Evolutionary conservation across 2,113 vertebrate species (phyloP), one percentile per base, ranked within the genome.

Genomic region (Dunckerocampus dactyliophorus): DNA sequence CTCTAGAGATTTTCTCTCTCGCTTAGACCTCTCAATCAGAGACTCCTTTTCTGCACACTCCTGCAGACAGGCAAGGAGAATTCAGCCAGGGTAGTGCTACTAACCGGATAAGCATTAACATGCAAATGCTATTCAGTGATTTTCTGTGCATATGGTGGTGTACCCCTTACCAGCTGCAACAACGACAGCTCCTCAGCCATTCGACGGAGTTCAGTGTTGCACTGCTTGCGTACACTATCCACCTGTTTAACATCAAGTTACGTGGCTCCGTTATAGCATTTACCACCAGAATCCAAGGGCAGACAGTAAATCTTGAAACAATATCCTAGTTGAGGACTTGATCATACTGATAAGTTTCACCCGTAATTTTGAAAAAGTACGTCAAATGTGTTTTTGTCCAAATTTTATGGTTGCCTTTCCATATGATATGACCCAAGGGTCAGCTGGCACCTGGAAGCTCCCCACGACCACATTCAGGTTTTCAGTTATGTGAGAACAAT

Each of bases 1-100:
- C 87, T 99, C 95, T 55, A 94, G 87, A 14, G 92, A 92, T 79
- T 87, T 93, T 77, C 93, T 95, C 80, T 97, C 96, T 72, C 92
- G 92, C 66, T 92, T 76, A 45, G 85, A 86, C 76, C 90, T 90
- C 72, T 97, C 93, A 48, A 95, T 87, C 88, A 92, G 94, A 50
- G 71, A 72, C 74, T 93, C 91, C 79, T 96, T 99, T 82, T 95
- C 93, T 52, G 88, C 90, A 89, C 93, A 96, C 77, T 97, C 93
- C 96, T 98, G 34, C 63, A 78, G 60, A 72, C 16, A 70, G 16
- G 24, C 1, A 28, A 16, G 39, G 24, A 76, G n/a, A 34, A 62
- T 17, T 43, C 42, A 62, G n/a, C 20, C 1, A 28, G 12, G 14
- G 24, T 28, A 17, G 31, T n/a, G 22, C 46, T 28, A 22, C 37